These are phyloP conservation scores for Sphyrna mokarran DNA, from an alignment of 2,113 vertebrate genomes.

Conservation along the genomic window DNA sequence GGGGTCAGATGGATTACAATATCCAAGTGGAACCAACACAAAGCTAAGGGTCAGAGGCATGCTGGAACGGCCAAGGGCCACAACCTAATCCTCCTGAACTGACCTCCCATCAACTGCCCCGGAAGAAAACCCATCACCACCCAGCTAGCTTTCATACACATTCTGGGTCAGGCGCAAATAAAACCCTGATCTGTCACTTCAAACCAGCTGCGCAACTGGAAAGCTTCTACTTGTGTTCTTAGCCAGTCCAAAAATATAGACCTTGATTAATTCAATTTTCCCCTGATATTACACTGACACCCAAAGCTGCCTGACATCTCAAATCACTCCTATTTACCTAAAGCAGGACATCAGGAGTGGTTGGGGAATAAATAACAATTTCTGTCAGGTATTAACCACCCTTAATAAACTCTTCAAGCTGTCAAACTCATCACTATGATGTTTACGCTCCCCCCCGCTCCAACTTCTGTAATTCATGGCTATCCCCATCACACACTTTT, in stretches of 20 bases:
- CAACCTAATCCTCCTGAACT: background rate
- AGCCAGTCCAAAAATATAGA: background rate
- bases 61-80: background rate
- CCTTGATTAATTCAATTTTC: background rate
- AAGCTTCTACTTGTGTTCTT: background rate
- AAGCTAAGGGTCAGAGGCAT: constrained; percentile 8
- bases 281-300: background rate
- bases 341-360: background rate
- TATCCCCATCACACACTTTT: background rate
- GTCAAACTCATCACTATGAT: background rate
- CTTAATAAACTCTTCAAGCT: background rate
- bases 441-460: background rate
- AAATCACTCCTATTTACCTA: background rate
- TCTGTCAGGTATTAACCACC: background rate
- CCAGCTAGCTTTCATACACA: background rate
- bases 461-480: background rate
- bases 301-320: background rate
- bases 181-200: background rate
- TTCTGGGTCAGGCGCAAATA: background rate
- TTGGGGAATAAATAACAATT: background rate
- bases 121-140: background rate
- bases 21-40: background rate
- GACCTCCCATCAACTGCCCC: background rate
- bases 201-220: background rate
- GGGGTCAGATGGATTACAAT: constrained; percentile 4